A percentile compares a stretch with the other conserved stretches of the same genome.
Conservation (phyloP, 2,113 vertebrate species). For the Mesitornis unicolor region DNA sequence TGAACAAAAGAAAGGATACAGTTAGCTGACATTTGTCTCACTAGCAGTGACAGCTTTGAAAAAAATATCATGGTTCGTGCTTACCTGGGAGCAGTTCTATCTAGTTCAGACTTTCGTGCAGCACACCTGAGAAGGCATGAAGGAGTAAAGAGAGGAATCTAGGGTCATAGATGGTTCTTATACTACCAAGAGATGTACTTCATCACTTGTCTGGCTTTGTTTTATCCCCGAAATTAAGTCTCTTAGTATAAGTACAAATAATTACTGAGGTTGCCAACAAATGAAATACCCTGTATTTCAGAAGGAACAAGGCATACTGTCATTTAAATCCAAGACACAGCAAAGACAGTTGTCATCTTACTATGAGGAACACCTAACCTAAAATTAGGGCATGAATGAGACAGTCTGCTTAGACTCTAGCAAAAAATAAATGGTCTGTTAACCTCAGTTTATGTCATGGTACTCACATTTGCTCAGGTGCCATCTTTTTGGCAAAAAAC, state of each 20-base stretch:
- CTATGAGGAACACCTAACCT: neutral
- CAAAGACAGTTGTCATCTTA: neutral
- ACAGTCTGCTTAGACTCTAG: neutral
- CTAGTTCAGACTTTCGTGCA: neutral
- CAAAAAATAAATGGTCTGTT: neutral
- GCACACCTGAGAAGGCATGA: neutral
- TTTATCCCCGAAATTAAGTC: neutral
- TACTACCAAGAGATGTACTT: neutral
- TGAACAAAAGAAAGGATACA: neutral
- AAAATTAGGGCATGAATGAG: neutral
- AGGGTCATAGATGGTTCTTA: neutral
- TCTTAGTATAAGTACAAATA: neutral
- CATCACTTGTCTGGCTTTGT: neutral
- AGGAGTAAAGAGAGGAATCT: neutral
- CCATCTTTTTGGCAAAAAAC: no score
- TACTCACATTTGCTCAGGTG: neutral
- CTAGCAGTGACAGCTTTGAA: neutral
- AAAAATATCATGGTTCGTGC: neutral
- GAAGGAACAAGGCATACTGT: neutral
- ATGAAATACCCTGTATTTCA: neutral
- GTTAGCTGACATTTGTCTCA: neutral
- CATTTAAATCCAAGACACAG: neutral
- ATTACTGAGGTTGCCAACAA: neutral
- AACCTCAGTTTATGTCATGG: fast-evolving
- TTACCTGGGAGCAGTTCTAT: neutral